Percentiles rank a stretch among this genome's conserved stretches.
Evolutionary conservation across 2,113 vertebrate species (phyloP).

Genomic region (Lynx canadensis): DNA sequence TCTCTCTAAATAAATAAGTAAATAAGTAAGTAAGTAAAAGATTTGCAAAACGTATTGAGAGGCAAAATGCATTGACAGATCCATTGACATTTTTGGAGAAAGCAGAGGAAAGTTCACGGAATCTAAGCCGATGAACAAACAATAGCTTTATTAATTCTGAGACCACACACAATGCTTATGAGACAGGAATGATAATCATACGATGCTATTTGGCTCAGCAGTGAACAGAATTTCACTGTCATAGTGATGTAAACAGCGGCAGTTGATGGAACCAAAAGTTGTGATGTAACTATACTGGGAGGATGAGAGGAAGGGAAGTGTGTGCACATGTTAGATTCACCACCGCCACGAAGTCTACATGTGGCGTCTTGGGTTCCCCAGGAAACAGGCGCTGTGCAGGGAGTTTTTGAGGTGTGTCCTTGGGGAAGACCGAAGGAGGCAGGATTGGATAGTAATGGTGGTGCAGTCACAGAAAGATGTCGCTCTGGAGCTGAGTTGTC

Average conservation of each 20-base stretch:
- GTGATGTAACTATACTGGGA: background rate
- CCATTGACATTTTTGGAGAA: background rate
- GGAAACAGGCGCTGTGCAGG: background rate
- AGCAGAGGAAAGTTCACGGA: background rate
- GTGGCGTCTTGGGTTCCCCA: background rate
- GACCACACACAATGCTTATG: background rate
- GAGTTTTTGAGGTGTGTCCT: background rate
- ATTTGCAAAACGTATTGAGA: background rate
- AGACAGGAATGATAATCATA: background rate
- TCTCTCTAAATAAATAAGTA: no score
- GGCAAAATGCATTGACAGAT: background rate
- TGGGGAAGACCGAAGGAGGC: background rate
- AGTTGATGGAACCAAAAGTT: background rate
- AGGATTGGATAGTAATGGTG: background rate
- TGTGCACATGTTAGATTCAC: background rate
- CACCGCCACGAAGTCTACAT: background rate
- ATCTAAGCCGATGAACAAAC: background rate
- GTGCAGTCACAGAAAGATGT: background rate
- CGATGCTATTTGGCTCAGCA: background rate
- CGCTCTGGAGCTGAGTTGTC: background rate
- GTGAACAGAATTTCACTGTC: background rate
- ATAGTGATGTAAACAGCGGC: background rate
- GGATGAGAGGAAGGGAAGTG: background rate
- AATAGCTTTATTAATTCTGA: background rate
- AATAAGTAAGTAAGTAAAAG: background rate